Evolutionary conservation across 1,140 invertebrate genomes (phyloP).

Genomic region (Drosophila dunni): DNA sequence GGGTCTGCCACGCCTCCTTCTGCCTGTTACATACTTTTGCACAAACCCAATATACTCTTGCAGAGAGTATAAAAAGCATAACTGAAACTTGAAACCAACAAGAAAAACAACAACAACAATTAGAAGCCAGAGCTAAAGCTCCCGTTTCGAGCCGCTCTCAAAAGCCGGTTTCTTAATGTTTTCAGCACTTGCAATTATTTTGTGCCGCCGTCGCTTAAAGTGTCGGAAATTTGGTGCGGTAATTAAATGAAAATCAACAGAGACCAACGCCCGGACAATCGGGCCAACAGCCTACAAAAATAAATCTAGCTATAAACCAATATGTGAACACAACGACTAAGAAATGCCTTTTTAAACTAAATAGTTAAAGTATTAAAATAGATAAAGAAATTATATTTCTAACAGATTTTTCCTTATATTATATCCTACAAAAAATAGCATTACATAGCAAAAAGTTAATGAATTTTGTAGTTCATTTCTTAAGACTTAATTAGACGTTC

Average conservation of each 20-base stretch:
- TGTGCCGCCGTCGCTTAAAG: conserved; percentile 77
- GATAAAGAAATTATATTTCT: neutral
- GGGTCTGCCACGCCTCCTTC: too few relatives aligned
- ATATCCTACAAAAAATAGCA: too few relatives aligned
- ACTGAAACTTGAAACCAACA: conserved; percentile 43
- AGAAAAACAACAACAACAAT: conserved; percentile 4
- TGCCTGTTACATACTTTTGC: too few relatives aligned
- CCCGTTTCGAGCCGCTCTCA: conserved; percentile 30
- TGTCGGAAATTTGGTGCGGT: conserved; percentile 81
- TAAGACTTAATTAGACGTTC: neutral
- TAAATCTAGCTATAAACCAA: conserved; percentile 17
- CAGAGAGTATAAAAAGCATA: conserved; percentile 29
- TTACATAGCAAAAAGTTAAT: too few relatives aligned
- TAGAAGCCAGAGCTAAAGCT: conserved; percentile 15
- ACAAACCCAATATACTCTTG: too few relatives aligned
- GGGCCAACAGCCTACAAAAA: conserved; percentile 14
- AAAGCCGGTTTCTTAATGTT: conserved; percentile 79
- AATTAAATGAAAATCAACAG: conserved; percentile 80
- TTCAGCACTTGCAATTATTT: conserved; percentile 83
- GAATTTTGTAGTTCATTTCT: too few relatives aligned
- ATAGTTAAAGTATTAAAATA: neutral
- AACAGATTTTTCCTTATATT: too few relatives aligned
- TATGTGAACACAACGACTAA: conserved; percentile 22
- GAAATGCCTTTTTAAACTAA: conserved; percentile 8
- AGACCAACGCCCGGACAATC: conserved; percentile 60